Evolutionary conservation across 2,113 vertebrate species (phyloP).

Genomic region (Sprattus sprattus): DNA sequence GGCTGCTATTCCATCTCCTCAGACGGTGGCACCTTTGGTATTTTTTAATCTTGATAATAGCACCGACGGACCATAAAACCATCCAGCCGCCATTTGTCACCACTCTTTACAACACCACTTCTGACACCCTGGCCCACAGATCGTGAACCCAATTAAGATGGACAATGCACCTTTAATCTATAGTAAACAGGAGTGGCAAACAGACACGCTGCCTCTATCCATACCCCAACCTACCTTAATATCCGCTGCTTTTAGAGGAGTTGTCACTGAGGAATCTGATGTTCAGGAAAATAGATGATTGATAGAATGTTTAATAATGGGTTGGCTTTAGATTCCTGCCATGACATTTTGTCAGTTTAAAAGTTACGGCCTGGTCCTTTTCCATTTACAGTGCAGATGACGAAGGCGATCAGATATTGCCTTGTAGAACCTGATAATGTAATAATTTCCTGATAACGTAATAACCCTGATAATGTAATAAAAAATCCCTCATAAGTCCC

Average conservation of each 20-base stretch:
- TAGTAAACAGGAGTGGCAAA: conserved; percentile 41
- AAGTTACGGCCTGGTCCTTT: neutral
- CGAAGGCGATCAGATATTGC: neutral
- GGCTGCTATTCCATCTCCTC: neutral
- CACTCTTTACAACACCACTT: conserved; percentile 42
- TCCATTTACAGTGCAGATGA: neutral
- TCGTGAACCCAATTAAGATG: conserved; percentile 49
- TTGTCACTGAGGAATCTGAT: neutral
- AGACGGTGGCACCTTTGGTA: conserved; percentile 15
- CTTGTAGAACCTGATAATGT: no score
- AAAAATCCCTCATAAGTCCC: no score
- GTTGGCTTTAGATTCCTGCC: neutral
- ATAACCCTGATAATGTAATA: no score
- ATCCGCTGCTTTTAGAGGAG: neutral
- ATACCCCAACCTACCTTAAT: neutral
- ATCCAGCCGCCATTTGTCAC: conserved; percentile 26
- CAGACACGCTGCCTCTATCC: neutral
- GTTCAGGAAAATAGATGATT: neutral
- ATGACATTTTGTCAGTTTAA: neutral
- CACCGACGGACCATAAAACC: conserved; percentile 28
- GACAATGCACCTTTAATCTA: conserved; percentile 54
- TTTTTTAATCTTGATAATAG: conserved; percentile 47
- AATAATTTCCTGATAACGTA: no score
- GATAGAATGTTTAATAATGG: neutral
- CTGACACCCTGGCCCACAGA: conserved; percentile 42